Base-by-base conservation (phyloP, 2,888 invertebrate genomes). In the Aporophyla lueneburgensis region DNA sequence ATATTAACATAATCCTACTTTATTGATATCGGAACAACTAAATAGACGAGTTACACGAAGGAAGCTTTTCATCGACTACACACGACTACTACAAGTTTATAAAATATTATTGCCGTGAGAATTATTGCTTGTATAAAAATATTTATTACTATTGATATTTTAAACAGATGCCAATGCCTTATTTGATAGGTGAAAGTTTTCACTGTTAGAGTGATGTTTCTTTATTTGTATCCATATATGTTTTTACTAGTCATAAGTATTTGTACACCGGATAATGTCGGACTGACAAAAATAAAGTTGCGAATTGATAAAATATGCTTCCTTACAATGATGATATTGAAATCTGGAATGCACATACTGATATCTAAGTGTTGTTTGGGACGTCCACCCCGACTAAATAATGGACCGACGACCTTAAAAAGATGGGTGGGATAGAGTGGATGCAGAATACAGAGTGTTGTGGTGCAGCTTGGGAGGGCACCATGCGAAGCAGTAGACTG, bases 1-100 rank as follows among this genome's bases (percentile, higher is more conserved):
- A 74, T 78, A 81, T 86, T 82, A 63, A 70, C 76, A 85, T 85
- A 86, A 83, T 84, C 67, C 74, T 77, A 79, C 56, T 83, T 80
- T 83, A 79, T 84, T 81, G 73, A 77, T 82, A 79, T 80, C 74
- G 72, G 61, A 82, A 78, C 40, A 61, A 78, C 77, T 74, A 76
- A 74, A 76, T 56, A 70, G 49, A 21, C 12, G 16, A 71, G 61
- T 72, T 56, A 62, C 46, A 21, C 40, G 6, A 61, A 74, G 66
- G 66, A 68, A 70, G 51, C 63, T 54, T 67, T 76, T 73, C 61
- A 54, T 75, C 77, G 51, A 43, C 1, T 51, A 54, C 27, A 56
- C 40, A 61, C 46, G 24, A 73, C 21, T 19, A 58, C 46, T 58
- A 67, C 66, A 56, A 70, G 43, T 72, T 66, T 40, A 12, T 75